Evolutionary conservation across 2,113 vertebrate genomes (phyloP), one percentile per base, ranked within the genome.

Genomic region (Formicarius rufipectus): DNA sequence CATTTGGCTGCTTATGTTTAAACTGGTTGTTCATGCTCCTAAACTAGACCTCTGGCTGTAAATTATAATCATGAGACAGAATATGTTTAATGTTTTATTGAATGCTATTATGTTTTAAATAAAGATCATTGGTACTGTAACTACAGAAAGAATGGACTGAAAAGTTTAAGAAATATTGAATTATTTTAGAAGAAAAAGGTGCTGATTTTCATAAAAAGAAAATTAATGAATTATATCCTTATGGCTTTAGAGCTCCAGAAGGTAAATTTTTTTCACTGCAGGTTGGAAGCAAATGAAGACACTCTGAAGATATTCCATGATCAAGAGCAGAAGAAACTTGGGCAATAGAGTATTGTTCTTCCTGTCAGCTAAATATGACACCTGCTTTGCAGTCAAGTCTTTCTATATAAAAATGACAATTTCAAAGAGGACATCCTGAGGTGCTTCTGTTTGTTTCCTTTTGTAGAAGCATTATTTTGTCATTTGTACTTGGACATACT

Each of bases 31-130:
- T 19, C 72, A 76, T 94, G 91, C 49, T 58, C 14, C 52, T 68
- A 75, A 92, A 45, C 27, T 67, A 92, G 62, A 86, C 10, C 18
- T 56, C 62, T 75, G 62, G 79, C 47, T 31, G 39, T 33, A 90
- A 89, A 31, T 33, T 81, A 47, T 14, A 67, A 49, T 81, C 69
- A 76, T 66, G 58, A 44, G 47, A 60, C 52, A 53, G 75, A 53
- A 64, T 89, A 93, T 94, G 25, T 63, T 92, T 73, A 40, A 69
- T 66, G n/a, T 67, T 60, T 93, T 91, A 94, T 58, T 96, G 56
- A 71, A 28, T 64, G 37, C 33, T 85, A 14, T 44, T 28, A 12
- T 56, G 90, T 89, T 63, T 59, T 33, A 85, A 81, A 55, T 58
- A 73, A 84, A 67, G 74, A 81, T 71, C 42, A 79, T 62, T 33